Evolutionary conservation across 2,113 vertebrate genomes (phyloP).

Genomic region (Sapajus apella): DNA sequence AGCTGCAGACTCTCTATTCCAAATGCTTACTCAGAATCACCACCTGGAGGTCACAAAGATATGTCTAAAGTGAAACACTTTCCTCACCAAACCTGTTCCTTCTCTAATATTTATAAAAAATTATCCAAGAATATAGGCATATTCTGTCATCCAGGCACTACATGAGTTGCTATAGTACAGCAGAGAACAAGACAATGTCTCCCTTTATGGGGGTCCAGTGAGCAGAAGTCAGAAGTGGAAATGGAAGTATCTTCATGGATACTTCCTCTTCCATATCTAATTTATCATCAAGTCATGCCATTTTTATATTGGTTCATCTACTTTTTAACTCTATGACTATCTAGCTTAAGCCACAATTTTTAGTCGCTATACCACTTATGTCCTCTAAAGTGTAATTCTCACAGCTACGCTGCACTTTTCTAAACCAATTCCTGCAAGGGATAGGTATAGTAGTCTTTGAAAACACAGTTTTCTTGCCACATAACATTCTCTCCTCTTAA

Average conservation of each 20-base stretch:
- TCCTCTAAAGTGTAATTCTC: not conserved
- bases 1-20: not conserved
- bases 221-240: not conserved
- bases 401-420: not conserved
- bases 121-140: not conserved
- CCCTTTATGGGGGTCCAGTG: not conserved
- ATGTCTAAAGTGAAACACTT: not conserved
- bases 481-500: not conserved
- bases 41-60: not conserved
- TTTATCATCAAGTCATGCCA: not conserved
- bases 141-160: not conserved
- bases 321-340: not conserved
- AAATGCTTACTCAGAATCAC: not conserved
- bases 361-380: not conserved
- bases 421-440: not conserved
- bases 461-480: not conserved
- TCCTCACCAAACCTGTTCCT: not conserved
- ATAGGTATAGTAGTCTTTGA: not conserved
- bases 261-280: not conserved
- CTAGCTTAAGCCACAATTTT: not conserved
- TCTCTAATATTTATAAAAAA: not conserved
- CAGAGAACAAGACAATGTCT: not conserved
- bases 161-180: not conserved
- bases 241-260: not conserved
- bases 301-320: not conserved